These are phyloP conservation scores for Recurvirostra avosetta DNA, from an alignment of 2,113 vertebrate genomes.

Conservation along the genomic window DNA sequence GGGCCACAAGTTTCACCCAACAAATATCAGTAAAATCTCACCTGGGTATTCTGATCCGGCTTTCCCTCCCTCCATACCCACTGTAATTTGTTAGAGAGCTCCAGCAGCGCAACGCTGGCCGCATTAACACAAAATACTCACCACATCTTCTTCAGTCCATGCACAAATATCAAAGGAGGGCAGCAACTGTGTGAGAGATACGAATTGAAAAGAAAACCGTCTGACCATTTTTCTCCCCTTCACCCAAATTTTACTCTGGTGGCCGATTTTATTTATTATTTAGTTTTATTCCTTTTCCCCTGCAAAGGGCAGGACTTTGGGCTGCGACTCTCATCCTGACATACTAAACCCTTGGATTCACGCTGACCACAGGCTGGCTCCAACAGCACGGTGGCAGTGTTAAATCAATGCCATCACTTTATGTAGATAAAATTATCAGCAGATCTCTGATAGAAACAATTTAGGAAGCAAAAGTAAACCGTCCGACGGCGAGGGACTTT, in stretches of 20 bases:
- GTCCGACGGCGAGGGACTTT: neutral
- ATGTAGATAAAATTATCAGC: neutral
- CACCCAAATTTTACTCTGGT: neutral
- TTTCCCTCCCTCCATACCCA: neutral
- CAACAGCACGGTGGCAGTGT: neutral
- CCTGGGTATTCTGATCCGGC: neutral
- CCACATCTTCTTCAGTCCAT: conserved; percentile 97
- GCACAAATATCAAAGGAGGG: conserved; percentile 92
- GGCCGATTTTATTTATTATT: neutral
- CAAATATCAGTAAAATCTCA: neutral
- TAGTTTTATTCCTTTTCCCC: neutral
- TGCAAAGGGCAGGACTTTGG: neutral
- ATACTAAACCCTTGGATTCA: neutral
- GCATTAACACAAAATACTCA: conserved; percentile 72
- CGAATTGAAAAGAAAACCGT: conserved; percentile 57
- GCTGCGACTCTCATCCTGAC: neutral
- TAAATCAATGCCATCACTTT: neutral
- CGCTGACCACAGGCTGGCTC: neutral
- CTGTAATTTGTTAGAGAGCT: neutral
- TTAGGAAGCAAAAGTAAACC: neutral
- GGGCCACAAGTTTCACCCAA: neutral
- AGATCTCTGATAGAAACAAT: neutral
- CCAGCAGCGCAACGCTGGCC: neutral
- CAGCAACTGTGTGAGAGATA: conserved; percentile 86
- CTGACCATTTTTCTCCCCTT: neutral